Base-by-base conservation (phyloP, 2,797 vertebrate genomes). In the Rhyacichthys aspro region DNA sequence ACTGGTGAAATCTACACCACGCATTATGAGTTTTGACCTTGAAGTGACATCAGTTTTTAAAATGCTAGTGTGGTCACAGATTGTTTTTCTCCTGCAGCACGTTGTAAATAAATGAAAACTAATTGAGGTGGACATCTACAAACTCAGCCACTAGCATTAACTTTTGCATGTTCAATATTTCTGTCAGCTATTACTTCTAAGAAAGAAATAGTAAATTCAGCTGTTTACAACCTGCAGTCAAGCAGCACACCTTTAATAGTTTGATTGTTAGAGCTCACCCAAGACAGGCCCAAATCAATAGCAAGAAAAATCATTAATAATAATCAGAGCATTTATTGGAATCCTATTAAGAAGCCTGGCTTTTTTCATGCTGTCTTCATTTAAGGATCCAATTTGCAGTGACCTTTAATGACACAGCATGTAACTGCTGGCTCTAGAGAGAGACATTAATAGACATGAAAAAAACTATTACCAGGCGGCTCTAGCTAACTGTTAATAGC, bases 311-410 rank as follows among this genome's bases (percentile, higher is more conserved):
- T 86, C 86, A 84, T 90, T 91, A 89, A 89, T 88, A 90, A 92
- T 91, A 91, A 93, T 91, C 88, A 88, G 73, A 81, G 70, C 66
- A 59, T 79, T 90, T 92, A 91, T 91, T 88, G 89, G 83, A 86
- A 89, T 81, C 64, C 63, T 79, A 88, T 86, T 85, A 89, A 82
- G 70, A 77, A 83, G 63, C 70, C 60, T 70, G 64, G 74, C 57
- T 75, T 86, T 85, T 83, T 74, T 83, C 61, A 62, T 59, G 59
- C 63, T 15, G 81, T 81, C 86, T 85, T 86, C 83, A 85, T 87
- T 84, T 85, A 74, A 82, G 67, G 63, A 82, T 79, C 79, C 85
- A 85, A 88, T 90, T 89, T 90, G 75, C 74, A 68, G 54, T 86
- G 86, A 89, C 86, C 88, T 90, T 91, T 90, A 82, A 82, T 87